Conservation (phyloP, 2,113 vertebrate genomes). For the Thoracochromis brauschi region DNA sequence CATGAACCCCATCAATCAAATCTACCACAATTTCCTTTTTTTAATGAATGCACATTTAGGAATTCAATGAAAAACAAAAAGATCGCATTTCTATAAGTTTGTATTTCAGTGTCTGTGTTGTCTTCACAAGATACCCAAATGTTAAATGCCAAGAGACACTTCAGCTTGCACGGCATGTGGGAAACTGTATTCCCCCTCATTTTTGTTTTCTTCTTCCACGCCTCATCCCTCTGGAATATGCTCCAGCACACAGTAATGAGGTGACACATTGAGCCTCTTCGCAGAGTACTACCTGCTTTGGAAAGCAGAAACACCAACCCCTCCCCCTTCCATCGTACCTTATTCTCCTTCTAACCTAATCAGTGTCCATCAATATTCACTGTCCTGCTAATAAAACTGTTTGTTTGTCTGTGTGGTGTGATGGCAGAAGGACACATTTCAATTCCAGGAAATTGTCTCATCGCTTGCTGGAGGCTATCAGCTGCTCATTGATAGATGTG, state of each 20-base stretch:
- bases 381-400: slow-evolving; percentile 28
- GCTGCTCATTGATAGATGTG: slow-evolving; percentile 20
- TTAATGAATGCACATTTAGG: not conserved
- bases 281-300: not conserved
- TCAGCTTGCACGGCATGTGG: not conserved
- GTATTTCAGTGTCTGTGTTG: not conserved
- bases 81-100: not conserved
- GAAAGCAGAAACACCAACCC: not conserved
- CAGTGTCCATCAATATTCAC: slow-evolving; percentile 48
- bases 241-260: slow-evolving; percentile 39
- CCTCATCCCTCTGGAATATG: not conserved
- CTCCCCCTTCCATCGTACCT: not conserved
- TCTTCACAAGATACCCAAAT: not conserved
- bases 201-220: not conserved
- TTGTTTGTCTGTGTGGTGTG: slow-evolving; percentile 12
- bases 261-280: slow-evolving; percentile 2
- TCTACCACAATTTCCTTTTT: not conserved
- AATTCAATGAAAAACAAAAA: not conserved
- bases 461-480: slow-evolving; percentile 31
- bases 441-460: slow-evolving; percentile 21
- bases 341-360: slow-evolving; percentile 26
- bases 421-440: slow-evolving; percentile 25
- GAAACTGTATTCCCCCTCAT: not conserved
- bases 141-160: not conserved
- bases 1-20: slow-evolving; percentile 49